Evolutionary conservation across 2,888 invertebrate species (phyloP).

Genomic region (Morpho helenor): DNA sequence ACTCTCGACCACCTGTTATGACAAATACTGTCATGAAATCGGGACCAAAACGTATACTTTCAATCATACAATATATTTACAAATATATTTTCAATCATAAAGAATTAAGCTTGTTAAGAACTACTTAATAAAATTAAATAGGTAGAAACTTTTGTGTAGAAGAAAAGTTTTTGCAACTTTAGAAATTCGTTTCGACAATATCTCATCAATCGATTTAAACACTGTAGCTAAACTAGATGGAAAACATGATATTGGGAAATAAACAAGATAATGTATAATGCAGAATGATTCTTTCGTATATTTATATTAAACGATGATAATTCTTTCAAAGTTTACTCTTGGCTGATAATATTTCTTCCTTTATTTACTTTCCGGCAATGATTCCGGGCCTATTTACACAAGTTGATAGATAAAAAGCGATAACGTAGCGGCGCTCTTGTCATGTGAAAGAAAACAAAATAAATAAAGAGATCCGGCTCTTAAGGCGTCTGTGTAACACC

Average conservation of each 20-base stretch:
- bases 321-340: constrained; percentile 56
- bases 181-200: constrained; percentile 14
- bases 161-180: constrained; percentile 1
- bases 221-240: neutral
- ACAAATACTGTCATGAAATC: no score
- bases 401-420: constrained; percentile 69
- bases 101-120: no score
- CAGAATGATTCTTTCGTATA: constrained; percentile 44
- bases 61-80: no score
- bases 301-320: constrained; percentile 54
- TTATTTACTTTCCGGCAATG: constrained; percentile 64
- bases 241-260: neutral
- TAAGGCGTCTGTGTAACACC: constrained; percentile 57
- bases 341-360: constrained; percentile 63
- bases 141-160: no score
- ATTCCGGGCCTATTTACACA: constrained; percentile 60
- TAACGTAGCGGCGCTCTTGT: constrained; percentile 63
- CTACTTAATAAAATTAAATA: no score
- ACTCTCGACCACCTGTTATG: no score
- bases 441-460: constrained; percentile 59
- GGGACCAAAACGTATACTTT: no score
- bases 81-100: no score
- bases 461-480: constrained; percentile 57
- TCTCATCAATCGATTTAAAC: neutral
- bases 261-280: constrained; percentile 5